Evolutionary conservation across 37 sponge, comb jelly and placozoan genomes (phyloP).

Genomic region (Spongilla lacustris): DNA sequence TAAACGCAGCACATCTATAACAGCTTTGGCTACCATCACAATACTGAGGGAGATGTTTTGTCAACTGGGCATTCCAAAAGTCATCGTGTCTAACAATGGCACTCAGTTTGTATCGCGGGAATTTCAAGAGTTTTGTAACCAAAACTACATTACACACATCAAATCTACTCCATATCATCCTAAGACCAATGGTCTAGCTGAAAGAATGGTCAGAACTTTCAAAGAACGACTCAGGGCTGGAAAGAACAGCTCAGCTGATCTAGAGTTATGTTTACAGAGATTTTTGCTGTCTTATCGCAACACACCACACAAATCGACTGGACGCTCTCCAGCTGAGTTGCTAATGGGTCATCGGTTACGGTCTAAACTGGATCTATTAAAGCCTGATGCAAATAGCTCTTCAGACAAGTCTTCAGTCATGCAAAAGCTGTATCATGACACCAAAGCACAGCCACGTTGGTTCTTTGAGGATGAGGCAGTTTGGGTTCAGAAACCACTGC

Average conservation of each 20-base stretch:
- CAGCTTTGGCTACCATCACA: slow-evolving; percentile 13
- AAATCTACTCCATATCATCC: slow-evolving; percentile 21
- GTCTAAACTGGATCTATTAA: slow-evolving; percentile 4
- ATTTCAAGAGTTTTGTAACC: neutral
- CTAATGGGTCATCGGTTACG: slow-evolving; percentile 16
- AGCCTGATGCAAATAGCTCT: neutral
- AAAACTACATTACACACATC: slow-evolving; percentile 6
- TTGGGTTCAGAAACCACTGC: too few species aligned
- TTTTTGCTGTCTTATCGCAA: slow-evolving; percentile 21
- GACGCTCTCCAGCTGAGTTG: slow-evolving; percentile 14
- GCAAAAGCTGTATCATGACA: too few species aligned
- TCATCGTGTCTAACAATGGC: slow-evolving; percentile 25
- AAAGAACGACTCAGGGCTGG: slow-evolving; percentile 3
- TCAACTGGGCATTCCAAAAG: slow-evolving; percentile 41
- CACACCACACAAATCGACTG: slow-evolving; percentile 28
- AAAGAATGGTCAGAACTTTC: slow-evolving; percentile 20
- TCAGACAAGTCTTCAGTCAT: too few species aligned
- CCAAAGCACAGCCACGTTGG: too few species aligned
- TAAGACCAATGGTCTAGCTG: slow-evolving; percentile 5
- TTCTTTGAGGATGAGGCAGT: too few species aligned
- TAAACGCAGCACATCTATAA: neutral
- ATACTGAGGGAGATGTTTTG: slow-evolving; percentile 31
- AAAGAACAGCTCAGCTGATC: neutral
- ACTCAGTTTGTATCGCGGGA: slow-evolving; percentile 5
- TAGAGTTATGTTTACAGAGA: neutral